phyloP scores from a whole-genome alignment of 35 echinoderm and acorn worm genomes.

The Ophiothrix spiculata region DNA sequence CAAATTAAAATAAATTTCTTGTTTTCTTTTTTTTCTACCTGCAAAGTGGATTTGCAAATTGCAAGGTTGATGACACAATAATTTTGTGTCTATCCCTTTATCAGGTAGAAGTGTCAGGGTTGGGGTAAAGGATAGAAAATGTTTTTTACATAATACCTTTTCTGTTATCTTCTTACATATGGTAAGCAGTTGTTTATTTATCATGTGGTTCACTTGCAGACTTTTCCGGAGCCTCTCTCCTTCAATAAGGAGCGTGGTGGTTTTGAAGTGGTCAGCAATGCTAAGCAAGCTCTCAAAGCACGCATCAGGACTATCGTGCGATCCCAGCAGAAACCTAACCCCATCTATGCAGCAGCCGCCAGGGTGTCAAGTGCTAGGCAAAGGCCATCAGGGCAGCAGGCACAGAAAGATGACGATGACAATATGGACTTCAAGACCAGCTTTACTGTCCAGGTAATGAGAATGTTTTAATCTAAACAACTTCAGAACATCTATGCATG shows the following conservation, averaged over 20 bases:
- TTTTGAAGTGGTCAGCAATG: constrained; percentile 89
- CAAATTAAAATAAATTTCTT: too few species aligned
- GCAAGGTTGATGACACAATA: too few species aligned
- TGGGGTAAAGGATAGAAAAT: too few species aligned
- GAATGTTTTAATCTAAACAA: constrained; percentile 65
- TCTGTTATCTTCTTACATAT: background rate
- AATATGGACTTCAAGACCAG: constrained; percentile 83
- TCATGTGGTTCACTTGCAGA: constrained; percentile 63
- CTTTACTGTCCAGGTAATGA: constrained; percentile 92
- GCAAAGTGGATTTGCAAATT: too few species aligned
- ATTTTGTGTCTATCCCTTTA: too few species aligned
- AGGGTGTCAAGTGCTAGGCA: constrained; percentile 55
- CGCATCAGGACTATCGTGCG: constrained; percentile 53
- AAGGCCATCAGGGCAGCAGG: constrained; percentile 46
- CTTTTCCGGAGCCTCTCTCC: constrained; percentile 74
- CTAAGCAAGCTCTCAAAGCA: constrained; percentile 72
- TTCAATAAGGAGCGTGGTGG: constrained; percentile 97
- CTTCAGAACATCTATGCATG: too few species aligned
- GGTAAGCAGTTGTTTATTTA: background rate
- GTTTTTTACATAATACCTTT: too few species aligned
- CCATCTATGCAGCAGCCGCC: constrained; percentile 71
- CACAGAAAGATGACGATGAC: constrained; percentile 41
- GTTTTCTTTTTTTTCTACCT: too few species aligned
- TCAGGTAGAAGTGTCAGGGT: too few species aligned
- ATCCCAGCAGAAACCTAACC: constrained; percentile 77